These are phyloP conservation scores for Theristicus caerulescens DNA, from an alignment of 2,113 vertebrate species.

Conservation along the genomic window DNA sequence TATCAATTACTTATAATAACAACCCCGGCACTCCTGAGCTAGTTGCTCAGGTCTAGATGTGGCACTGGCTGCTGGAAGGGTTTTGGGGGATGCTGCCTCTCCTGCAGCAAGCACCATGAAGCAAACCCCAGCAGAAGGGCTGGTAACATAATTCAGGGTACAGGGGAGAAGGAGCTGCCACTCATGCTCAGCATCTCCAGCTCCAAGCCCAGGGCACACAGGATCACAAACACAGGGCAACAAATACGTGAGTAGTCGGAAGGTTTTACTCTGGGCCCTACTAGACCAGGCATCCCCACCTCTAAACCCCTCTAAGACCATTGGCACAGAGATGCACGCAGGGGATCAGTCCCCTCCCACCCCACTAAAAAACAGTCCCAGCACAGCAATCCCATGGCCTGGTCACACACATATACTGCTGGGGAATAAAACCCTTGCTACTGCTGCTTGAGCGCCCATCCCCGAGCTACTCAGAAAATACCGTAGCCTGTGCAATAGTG, in stretches of 20 bases:
- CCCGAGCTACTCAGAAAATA: not conserved
- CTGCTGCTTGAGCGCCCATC: not conserved
- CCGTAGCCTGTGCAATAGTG: not conserved
- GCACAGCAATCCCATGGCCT: not conserved
- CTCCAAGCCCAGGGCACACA: not conserved
- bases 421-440: not conserved
- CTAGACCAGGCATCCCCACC: not conserved
- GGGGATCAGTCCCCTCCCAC: not conserved
- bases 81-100: not conserved
- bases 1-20: not conserved
- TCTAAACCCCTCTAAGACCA: not conserved
- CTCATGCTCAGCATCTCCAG: not conserved
- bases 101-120: not conserved
- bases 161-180: not conserved
- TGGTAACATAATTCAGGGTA: not conserved
- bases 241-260: not conserved
- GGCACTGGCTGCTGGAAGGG: not conserved
- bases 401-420: rapidly evolving
- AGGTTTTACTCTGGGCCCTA: not conserved
- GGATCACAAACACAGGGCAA: not conserved
- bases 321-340: rapidly evolving
- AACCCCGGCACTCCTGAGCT: not conserved
- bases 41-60: not conserved
- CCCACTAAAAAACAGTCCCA: not conserved
- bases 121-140: not conserved